phyloP scores from a whole-genome alignment of 2,888 invertebrate species.

The Lasioglossum marginatum region DNA sequence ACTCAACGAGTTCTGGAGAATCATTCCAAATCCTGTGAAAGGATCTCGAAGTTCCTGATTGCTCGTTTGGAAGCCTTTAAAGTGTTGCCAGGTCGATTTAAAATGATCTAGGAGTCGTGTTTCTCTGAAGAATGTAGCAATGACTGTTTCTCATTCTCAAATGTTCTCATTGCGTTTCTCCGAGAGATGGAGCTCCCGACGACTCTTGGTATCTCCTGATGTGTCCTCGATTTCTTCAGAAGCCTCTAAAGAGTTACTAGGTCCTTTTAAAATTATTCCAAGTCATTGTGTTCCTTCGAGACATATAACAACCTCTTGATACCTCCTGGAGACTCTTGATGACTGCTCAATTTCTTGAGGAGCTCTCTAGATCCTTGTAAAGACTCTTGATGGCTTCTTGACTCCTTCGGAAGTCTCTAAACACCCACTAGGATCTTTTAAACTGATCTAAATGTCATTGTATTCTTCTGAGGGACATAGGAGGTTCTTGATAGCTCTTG shows the following conservation, averaged over 20 bases:
- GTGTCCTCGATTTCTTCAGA: not conserved
- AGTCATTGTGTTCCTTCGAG: not conserved
- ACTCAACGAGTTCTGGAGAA: not conserved
- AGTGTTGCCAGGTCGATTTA: not conserved
- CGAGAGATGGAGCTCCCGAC: too few relatives aligned
- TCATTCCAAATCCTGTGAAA: not conserved
- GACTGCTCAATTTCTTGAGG: not conserved
- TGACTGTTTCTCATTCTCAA: not conserved
- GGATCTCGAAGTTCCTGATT: not conserved
- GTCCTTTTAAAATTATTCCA: not conserved
- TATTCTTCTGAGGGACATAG: not conserved
- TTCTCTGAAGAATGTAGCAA: not conserved
- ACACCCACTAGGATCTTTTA: not conserved
- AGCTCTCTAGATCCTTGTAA: not conserved
- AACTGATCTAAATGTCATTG: not conserved
- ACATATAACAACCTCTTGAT: not conserved
- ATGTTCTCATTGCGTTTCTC: too few relatives aligned
- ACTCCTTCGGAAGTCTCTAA: not conserved
- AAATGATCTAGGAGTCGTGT: not conserved
- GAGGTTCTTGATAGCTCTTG: not conserved
- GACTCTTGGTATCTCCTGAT: too few relatives aligned
- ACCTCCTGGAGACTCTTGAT: not conserved
- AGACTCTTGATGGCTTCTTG: not conserved
- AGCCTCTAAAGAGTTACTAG: not conserved
- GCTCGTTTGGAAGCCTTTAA: not conserved